A percentile compares a stretch with the other conserved stretches of the same genome.
These are phyloP conservation scores for Drosophila truncata DNA, from an alignment of 1,140 invertebrate genomes.

Conservation along the genomic window DNA sequence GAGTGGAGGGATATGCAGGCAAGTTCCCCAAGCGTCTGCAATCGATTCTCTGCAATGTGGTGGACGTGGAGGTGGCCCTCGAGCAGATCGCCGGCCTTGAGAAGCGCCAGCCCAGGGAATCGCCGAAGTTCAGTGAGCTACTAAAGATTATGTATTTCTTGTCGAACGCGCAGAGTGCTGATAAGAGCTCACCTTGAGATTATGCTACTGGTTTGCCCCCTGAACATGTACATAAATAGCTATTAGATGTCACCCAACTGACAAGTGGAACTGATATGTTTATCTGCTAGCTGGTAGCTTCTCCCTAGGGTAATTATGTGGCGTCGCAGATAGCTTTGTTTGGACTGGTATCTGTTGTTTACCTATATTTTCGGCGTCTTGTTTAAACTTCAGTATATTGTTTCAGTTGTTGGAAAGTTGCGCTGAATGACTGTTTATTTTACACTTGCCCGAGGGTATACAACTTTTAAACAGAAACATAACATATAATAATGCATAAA, in stretches of 20 bases:
- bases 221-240: conserved; percentile 27
- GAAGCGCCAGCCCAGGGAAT: conserved; percentile 62
- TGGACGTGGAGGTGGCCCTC: conserved; percentile 65
- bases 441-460: background rate
- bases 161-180: conserved; percentile 15
- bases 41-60: conserved; percentile 65
- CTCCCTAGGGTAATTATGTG: conserved; percentile 30
- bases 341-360: conserved; percentile 18
- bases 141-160: conserved; percentile 66
- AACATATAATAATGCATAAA: background rate
- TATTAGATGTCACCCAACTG: conserved; percentile 22
- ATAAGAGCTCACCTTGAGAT: conserved; percentile 32
- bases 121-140: conserved; percentile 61
- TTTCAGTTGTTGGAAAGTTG: conserved; percentile 20
- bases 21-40: conserved; percentile 66
- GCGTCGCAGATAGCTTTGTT: conserved; percentile 18
- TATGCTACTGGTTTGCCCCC: conserved; percentile 6
- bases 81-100: conserved; percentile 69
- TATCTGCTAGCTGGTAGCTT: conserved; percentile 28
- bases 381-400: conserved; percentile 1
- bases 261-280: conserved; percentile 34
- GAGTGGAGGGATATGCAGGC: conserved; percentile 12
- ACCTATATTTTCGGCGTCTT: conserved; percentile 24
- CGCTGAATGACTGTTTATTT: conserved; percentile 4
- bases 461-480: background rate